Evolutionary conservation across 2,113 vertebrate species (phyloP).

Genomic region (Scalopus aquaticus): DNA sequence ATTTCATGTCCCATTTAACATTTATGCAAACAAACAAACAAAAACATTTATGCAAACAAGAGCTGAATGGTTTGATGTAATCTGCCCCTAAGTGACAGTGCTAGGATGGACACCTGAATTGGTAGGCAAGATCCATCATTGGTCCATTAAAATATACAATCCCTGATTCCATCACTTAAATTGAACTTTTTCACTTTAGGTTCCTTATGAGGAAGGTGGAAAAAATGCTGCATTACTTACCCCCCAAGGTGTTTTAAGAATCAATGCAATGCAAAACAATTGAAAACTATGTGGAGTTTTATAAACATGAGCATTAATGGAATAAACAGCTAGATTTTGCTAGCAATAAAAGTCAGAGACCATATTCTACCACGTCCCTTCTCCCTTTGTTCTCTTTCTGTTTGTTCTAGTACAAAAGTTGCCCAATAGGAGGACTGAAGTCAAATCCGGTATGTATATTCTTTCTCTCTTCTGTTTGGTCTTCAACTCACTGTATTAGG

Average conservation of each 20-base stretch:
- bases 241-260: neutral
- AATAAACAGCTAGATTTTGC: neutral
- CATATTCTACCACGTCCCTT: neutral
- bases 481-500: neutral
- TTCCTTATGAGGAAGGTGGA: neutral
- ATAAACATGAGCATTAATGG: neutral
- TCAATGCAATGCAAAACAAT: conserved; percentile 19
- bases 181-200: neutral
- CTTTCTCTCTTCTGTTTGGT: neutral
- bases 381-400: neutral
- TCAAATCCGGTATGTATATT: neutral
- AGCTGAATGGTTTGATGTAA: neutral
- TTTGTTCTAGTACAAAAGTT: neutral
- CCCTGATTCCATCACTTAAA: neutral
- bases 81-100: neutral
- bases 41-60: too few relatives aligned
- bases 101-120: neutral
- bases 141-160: neutral
- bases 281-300: neutral
- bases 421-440: neutral
- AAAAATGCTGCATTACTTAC: neutral
- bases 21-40: too few relatives aligned
- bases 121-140: neutral
- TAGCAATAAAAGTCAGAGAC: neutral
- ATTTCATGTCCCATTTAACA: neutral